Evolutionary conservation across 1,140 invertebrate species (phyloP), one percentile per base, ranked within the genome.

Genomic region (Glomeris maerens): DNA sequence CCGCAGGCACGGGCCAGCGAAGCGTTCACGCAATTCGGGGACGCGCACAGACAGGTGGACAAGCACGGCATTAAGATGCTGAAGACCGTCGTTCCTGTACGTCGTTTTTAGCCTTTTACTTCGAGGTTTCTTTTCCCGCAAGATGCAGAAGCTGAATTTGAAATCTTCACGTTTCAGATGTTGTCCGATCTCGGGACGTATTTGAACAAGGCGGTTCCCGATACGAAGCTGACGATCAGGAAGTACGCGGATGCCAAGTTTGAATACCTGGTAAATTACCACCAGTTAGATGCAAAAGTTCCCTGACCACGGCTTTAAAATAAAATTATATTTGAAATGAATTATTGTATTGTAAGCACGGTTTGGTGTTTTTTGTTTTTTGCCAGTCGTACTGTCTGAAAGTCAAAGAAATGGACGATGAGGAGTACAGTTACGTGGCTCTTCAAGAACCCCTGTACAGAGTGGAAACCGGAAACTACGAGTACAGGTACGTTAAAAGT

Each of bases 221-320:
- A 98, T 62, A 98, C 94, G 0, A 84, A 91, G 63, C 68, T 98
- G 27, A 98, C 95, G 0, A 93, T 98, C 27, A 84, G 88, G 59
- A 96, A 96, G 63, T 98, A 98, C 68, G 87, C 88, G 0, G 92
- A 98, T 71, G 83, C 85, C 1, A 98, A 98, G 70, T 98, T 97
- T 71, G 93, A 97, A 65, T 98, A 98, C 69, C 69, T 98, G 20
- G 72, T 74, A 60, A 64, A 64, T 64, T 14, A 28, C 17, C 28
- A 42, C 25, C 4, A 42, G 5, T 5, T 21, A 10, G n/a, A 36
- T 13, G 13, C 31, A 36, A 36, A 23, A 52, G 31, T 36, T 57
- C 14, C 21, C 47, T 28, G 20, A 22, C 27, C 27, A 28, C 2
- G 3, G 20, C 5, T 52, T 53, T 3, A 27, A 38, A 42, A n/a